Evolutionary conservation across 2,797 vertebrate species (phyloP), one percentile per base, ranked within the genome.

Genomic region (Lagorchestes hirsutus): DNA sequence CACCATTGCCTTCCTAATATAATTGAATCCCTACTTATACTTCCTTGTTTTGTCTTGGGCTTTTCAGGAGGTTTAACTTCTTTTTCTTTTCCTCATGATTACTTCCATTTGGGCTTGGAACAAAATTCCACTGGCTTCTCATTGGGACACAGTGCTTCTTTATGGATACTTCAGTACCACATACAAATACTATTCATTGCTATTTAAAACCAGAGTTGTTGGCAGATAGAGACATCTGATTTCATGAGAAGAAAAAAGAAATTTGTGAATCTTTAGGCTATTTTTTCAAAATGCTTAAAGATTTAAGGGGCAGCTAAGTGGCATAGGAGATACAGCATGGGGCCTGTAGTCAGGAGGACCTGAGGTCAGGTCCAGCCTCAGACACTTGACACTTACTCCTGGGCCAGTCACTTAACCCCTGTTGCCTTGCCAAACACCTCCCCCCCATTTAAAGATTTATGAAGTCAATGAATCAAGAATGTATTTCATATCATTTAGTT

Each of bases 261-360:
- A 95, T 95, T 97, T 97, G 50, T 0, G 92, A 98, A 97, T 98
- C 94, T 96, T 94, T 97, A 57, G 62, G 94, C 98, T 98, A 93
- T 97, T 98, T 97, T 98, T 96, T 92, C 1, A 93, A 97, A 98
- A 96, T 90, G 34, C 87, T 97, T 95, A 95, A 95, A 97, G 93
- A 96, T 97, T 98, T 58, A 28, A 28, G 27, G 57, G 57, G 57
- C 27, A 58, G 27, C 57, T 58, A 58, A 24, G 27, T 58, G 8
- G 27, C 27, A 10, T 1, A 58, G 24, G 27, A 1, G 24, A 57
- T 57, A 57, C 6, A 57, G 56, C 8, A 58, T 27, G 9, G 27
- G 8, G 1, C 27, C 27, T 58, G 8, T 28, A 58, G 57, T 58
- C 57, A 58, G 57, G 27, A 58, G 9, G 27, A 58, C 8, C 27